phyloP scores from a whole-genome alignment of 2,797 vertebrate species.

The Leptodactylus fallax region DNA sequence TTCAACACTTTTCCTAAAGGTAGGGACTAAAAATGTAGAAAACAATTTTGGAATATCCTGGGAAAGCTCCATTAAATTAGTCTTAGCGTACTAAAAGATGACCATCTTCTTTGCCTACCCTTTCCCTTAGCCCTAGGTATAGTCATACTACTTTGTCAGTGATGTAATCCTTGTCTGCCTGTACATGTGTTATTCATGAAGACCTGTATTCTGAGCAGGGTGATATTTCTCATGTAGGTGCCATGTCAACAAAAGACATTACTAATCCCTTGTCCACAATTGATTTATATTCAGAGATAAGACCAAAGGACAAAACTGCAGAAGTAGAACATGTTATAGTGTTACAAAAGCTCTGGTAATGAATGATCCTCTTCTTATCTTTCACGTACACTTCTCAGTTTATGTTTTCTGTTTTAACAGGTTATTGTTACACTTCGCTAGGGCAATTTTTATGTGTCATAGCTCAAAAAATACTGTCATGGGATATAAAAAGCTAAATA shows the following conservation, averaged over 20 bases:
- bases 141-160: too few relatives aligned
- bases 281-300: slow-evolving; percentile 40
- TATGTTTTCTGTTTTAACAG: slow-evolving; percentile 8
- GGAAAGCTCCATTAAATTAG: too few relatives aligned
- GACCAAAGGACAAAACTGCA: background rate
- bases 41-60: too few relatives aligned
- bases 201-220: too few relatives aligned
- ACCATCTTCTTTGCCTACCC: too few relatives aligned
- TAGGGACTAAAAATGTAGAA: too few relatives aligned
- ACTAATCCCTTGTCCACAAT: slow-evolving; percentile 11
- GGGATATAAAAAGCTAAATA: background rate
- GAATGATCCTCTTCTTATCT: slow-evolving; percentile 40
- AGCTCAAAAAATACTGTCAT: background rate
- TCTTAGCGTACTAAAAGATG: too few relatives aligned
- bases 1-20: too few relatives aligned
- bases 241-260: background rate
- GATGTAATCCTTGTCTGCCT: too few relatives aligned
- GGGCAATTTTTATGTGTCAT: background rate
- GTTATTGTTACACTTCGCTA: slow-evolving; percentile 11
- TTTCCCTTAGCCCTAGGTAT: too few relatives aligned
- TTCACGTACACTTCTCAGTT: background rate
- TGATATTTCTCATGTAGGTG: background rate
- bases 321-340: slow-evolving; percentile 24
- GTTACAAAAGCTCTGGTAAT: slow-evolving; percentile 25
- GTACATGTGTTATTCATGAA: too few relatives aligned